These are phyloP conservation scores for Trichomycterus rosablanca DNA, from an alignment of 2,113 vertebrate genomes.

Conservation along the genomic window DNA sequence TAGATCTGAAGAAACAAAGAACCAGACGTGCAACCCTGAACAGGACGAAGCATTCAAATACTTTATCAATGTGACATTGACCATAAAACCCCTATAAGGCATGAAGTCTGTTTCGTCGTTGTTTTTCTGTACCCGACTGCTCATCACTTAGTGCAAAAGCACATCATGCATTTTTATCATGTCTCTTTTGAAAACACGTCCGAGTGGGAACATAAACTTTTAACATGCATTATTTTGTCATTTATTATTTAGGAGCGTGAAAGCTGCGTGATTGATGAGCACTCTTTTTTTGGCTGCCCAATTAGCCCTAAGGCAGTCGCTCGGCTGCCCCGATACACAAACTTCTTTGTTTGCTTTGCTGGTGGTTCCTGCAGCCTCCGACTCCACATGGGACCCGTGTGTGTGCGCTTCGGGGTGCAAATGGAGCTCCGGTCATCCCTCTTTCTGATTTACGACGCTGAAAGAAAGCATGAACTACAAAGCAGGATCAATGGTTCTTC, in stretches of 20 bases:
- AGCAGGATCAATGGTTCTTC: conserved; percentile 38
- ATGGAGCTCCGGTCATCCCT: conserved; percentile 48
- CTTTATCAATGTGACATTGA: too few species aligned
- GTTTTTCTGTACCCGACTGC: too few species aligned
- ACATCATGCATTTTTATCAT: too few species aligned
- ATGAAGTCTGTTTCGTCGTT: too few species aligned
- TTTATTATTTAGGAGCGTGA: conserved; percentile 45
- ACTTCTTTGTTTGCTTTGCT: conserved; percentile 60
- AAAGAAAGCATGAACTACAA: conserved; percentile 52
- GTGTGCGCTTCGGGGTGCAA: conserved; percentile 47
- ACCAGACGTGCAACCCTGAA: too few species aligned
- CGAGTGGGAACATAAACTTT: conserved; percentile 19
- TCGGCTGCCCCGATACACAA: conserved; percentile 53
- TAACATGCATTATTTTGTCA: conserved; percentile 42
- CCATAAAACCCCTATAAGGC: too few species aligned
- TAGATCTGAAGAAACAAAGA: too few species aligned
- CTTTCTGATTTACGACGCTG: conserved; percentile 61
- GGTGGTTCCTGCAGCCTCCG: conserved; percentile 12
- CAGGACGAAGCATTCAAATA: too few species aligned
- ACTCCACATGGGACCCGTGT: background rate
- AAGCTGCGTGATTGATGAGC: conserved; percentile 58
- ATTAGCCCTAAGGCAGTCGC: conserved; percentile 56
- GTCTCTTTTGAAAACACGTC: background rate
- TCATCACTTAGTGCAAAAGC: too few species aligned
- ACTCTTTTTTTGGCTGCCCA: conserved; percentile 24